Conservation (phyloP, 2,888 invertebrate species). For the Ophraella communa region DNA sequence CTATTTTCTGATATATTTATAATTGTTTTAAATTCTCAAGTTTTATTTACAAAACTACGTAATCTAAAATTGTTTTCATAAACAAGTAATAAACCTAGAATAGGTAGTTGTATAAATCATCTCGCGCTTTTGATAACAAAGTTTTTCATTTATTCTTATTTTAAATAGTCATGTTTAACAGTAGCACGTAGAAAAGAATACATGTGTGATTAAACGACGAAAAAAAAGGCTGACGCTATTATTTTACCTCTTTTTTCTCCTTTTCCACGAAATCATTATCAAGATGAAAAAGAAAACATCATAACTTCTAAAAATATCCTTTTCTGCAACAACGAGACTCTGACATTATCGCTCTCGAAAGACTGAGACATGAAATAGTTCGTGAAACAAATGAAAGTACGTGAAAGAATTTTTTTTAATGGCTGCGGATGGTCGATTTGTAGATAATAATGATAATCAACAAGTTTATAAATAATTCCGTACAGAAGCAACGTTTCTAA, state of each 20-base stretch:
- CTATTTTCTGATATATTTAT: no score
- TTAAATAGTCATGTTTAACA: neutral
- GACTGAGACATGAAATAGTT: constrained; percentile 21
- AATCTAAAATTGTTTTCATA: no score
- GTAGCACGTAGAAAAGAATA: neutral
- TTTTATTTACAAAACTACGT: no score
- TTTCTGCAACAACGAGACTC: neutral
- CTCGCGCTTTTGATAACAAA: no score
- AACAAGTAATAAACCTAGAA: no score
- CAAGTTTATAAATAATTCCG: neutral
- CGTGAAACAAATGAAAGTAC: constrained; percentile 27
- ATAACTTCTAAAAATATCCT: constrained; percentile 3
- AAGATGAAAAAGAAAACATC: constrained; percentile 1
- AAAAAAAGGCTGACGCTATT: neutral
- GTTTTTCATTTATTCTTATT: no score
- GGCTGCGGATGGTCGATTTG: neutral
- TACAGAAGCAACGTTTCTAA: neutral
- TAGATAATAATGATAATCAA: neutral
- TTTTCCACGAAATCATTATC: constrained; percentile 2
- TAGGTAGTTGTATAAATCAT: no score
- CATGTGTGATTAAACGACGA: neutral
- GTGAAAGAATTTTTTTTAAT: constrained; percentile 28
- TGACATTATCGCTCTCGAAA: neutral
- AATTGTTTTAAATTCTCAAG: no score
- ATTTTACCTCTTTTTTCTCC: neutral